Evolutionary conservation across 2,888 invertebrate species (phyloP), one percentile per base, ranked within the genome.

Genomic region (Thumatha senex): DNA sequence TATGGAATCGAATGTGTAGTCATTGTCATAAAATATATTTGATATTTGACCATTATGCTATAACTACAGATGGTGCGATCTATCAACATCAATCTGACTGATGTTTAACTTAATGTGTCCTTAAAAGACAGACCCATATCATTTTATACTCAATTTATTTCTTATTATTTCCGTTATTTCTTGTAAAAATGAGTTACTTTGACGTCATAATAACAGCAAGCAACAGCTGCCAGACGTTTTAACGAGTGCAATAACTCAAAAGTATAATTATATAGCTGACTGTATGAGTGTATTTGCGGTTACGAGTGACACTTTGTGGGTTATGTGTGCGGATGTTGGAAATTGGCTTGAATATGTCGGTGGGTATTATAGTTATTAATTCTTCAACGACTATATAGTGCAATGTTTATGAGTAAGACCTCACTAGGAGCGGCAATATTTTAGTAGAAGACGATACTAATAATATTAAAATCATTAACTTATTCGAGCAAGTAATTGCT

Each of bases 161-260:
- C 36, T 10, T 34, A 40, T 33, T 14, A 36, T 35, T 49, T 18
- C 35, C 40, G 46, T 24, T 4, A 24, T 63, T 45, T 40, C 39
- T 43, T 50, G 51, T 50, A 61, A 67, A 61, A 67, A 61, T 29
- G 53, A 44, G 50, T 15, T 34, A 47, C 31, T 15, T 45, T 66
- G 61, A 70, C 67, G 63, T 63, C 63, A 59, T 56, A 61, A 63
- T 61, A 61, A 53, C 55, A 61, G 51, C 55, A 56, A 61, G 51
- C 55, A 56, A 63, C 67, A 70, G 67, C 61, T 67, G 67, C 61
- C 51, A 63, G 67, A 55, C 55, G 51, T 39, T 47, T 63, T 55
- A 61, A 58, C 56, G 56, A 66, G 54, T 31, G 60, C 54, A 56
- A 67, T 67, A 69, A 67, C 53, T 70, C 67, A 67, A 63, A 67